Base-by-base conservation (phyloP, 2,797 vertebrate species). In the Rhinophrynus dorsalis region DNA sequence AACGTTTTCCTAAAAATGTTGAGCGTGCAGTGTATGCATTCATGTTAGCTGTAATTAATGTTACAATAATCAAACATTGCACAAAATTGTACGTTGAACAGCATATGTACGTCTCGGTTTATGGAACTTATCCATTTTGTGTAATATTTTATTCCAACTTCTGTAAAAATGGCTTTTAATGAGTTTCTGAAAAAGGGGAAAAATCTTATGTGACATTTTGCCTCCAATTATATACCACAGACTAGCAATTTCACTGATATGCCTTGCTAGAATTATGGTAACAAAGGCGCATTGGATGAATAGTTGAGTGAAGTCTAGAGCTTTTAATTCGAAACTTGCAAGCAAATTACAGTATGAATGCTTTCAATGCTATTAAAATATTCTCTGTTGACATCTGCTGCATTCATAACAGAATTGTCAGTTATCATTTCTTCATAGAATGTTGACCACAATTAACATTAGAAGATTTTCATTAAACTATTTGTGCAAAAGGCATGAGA, bases 141-240 rank as follows among this genome's bases (percentile, higher is more conserved):
- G 13, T 17, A 23, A 63, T 20, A 55, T 20, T 62, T 47, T 70
- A 21, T 61, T 54, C 58, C 20, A n/a, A 11, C 9, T 32, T 50
- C 30, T 42, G 45, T 24, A 60, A 59, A 51, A 68, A 61, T 32
- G 24, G 32, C 51, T 40, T 64, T 48, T 71, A 71, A 71, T 64
- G 68, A 71, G 51, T 48, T 30, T 56, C 23, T 40, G 24, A 29
- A 64, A 64, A 23, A 35, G 51, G n/a, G 33, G 35, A 55, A 76
- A 60, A 27, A 2, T 68, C 74, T 68, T 17, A 32, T 64, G n/a
- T 68, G 55, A 55, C 29, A 68, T 69, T 70, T 74, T 63, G 12
- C 57, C 47, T 75, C 38, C 37, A 76, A 61, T 59, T 79, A 77
- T 69, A 54, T 13, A 68, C 63, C n/a, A 73, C 59, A 10, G 44